These are phyloP conservation scores for Microctonus brassicae DNA, from an alignment of 2,888 invertebrate species.

Conservation along the genomic window DNA sequence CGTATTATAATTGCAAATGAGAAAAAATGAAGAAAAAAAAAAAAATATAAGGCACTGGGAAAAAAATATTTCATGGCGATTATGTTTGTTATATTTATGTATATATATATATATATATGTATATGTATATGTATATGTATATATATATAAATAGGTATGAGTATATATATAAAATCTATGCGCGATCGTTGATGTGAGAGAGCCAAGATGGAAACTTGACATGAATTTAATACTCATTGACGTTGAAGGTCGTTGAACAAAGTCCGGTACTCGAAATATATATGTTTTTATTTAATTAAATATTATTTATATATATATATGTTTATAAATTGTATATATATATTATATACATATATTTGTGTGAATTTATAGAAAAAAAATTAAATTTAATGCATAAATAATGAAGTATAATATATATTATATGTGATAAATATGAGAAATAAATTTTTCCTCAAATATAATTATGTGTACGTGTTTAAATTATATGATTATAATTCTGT, in stretches of 20 bases:
- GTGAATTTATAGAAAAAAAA: neutral
- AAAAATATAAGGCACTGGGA: neutral
- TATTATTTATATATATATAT: slow-evolving; percentile 10
- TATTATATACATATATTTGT: neutral
- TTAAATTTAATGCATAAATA: too few relatives aligned
- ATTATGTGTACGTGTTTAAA: too few relatives aligned
- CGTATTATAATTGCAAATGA: slow-evolving; percentile 36
- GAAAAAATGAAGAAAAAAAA: neutral
- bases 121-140: neutral
- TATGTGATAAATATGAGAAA: too few relatives aligned
- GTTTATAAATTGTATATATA: neutral
- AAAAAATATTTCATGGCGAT: slow-evolving; percentile 7
- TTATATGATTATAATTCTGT: too few relatives aligned
- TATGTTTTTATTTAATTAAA: slow-evolving; percentile 9
- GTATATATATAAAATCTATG: slow-evolving; percentile 1
- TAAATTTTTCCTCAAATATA: too few relatives aligned
- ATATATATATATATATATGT: neutral
- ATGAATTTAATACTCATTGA: slow-evolving; percentile 23
- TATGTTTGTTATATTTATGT: neutral
- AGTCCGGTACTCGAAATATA: neutral
- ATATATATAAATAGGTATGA: too few relatives aligned
- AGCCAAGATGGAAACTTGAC: slow-evolving; percentile 24
- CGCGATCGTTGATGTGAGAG: slow-evolving; percentile 15
- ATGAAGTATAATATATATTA: too few relatives aligned
- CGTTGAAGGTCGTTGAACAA: slow-evolving; percentile 13